Conservation (phyloP, 2,888 invertebrate species). For the Mesoligia furuncula region DNA sequence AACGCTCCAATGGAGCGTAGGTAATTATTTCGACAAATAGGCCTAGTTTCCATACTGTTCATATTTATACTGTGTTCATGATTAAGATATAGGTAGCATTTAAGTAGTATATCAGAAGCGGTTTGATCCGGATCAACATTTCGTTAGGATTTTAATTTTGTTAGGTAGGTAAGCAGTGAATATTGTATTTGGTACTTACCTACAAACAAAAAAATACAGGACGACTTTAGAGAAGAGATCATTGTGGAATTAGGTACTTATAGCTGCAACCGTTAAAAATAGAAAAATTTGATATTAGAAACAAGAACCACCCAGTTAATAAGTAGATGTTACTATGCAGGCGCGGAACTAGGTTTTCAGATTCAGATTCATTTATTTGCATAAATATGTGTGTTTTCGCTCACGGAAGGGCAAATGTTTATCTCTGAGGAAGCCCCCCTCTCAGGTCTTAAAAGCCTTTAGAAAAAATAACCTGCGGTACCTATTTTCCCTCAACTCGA, state of each 20-base stretch:
- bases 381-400: no score
- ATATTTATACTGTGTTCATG: not conserved
- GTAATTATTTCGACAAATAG: no score
- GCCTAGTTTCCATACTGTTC: no score
- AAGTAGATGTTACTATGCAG: not conserved
- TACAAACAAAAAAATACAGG: not conserved
- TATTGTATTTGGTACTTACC: not conserved
- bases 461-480: no score
- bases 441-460: no score
- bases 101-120: slow-evolving; percentile 1
- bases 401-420: no score
- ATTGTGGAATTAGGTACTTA: not conserved
- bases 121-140: not conserved
- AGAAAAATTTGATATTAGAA: not conserved
- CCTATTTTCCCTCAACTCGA: no score
- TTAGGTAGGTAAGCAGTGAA: not conserved
- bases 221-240: not conserved
- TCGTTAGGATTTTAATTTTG: not conserved
- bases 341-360: no score
- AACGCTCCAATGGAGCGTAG: no score
- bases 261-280: no score
- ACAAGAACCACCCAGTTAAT: not conserved
- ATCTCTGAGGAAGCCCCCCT: no score
- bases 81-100: slow-evolving; percentile 3
- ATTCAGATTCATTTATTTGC: no score